Conservation (phyloP, 2,113 vertebrate genomes). For the Genyomyrus donnyi region DNA sequence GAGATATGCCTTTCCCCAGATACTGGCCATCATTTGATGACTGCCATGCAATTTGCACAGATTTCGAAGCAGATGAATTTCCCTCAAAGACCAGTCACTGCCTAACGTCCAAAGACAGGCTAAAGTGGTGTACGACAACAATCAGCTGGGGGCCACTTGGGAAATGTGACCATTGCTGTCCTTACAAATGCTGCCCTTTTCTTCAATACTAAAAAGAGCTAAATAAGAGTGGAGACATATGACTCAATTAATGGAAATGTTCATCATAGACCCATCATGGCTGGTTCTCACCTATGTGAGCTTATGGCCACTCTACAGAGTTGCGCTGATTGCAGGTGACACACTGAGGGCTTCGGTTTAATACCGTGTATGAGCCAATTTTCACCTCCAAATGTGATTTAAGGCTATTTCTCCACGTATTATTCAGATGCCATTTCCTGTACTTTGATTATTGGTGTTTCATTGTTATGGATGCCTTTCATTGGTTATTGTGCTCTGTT, state of each 20-base stretch:
- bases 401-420: neutral
- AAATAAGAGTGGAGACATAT: neutral
- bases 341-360: neutral
- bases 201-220: neutral
- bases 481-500: neutral
- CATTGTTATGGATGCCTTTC: neutral
- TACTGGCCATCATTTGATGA: no score
- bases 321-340: neutral
- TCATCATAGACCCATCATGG: neutral
- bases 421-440: neutral
- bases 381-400: neutral
- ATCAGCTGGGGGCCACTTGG: neutral
- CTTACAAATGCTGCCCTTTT: neutral
- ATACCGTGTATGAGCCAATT: neutral
- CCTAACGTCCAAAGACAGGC: neutral
- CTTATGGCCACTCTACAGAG: neutral
- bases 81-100: slow-evolving; percentile 5
- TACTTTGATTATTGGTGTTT: neutral
- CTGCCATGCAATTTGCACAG: neutral
- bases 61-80: neutral
- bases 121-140: neutral
- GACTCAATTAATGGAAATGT: neutral
- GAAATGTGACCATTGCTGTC: neutral
- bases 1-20: neutral
- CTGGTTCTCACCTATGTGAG: neutral